phyloP scores from a whole-genome alignment of 1,140 invertebrate genomes.

The Drosophila tani region DNA sequence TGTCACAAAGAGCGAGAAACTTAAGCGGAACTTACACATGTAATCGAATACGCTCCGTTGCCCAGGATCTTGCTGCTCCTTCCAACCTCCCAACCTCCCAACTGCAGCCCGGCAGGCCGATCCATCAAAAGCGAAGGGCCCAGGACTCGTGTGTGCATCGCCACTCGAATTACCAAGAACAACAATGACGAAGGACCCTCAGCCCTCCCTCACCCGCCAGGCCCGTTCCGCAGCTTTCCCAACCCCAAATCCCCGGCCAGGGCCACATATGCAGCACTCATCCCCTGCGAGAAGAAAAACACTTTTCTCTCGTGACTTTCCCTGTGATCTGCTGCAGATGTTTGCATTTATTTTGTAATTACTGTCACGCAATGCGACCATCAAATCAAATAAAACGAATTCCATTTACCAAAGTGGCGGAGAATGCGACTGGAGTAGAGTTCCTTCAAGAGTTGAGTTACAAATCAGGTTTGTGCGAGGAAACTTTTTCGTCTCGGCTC shows the following conservation, averaged over 20 bases:
- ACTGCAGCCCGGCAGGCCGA: conserved; percentile 67
- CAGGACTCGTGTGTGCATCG: conserved; percentile 42
- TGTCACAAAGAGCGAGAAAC: conserved; percentile 67
- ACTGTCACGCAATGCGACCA: conserved; percentile 81
- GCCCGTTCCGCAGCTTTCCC: conserved; percentile 8
- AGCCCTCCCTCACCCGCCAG: conserved; percentile 28
- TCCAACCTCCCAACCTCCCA: conserved; percentile 12
- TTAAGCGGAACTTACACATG: conserved; percentile 76
- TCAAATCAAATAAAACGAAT: conserved; percentile 80
- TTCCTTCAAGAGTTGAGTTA: conserved; percentile 33
- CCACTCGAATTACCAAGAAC: conserved; percentile 72
- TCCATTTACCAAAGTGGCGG: conserved; percentile 42
- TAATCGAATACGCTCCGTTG: conserved; percentile 63
- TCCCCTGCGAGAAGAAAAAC: conserved; percentile 29
- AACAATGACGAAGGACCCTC: conserved; percentile 36
- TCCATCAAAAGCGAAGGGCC: conserved; percentile 63
- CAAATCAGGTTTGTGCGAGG: conserved; percentile 6
- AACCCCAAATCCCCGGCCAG: background rate
- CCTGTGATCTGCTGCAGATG: conserved; percentile 72
- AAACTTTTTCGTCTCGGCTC: conserved; percentile 6
- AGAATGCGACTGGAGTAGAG: conserved; percentile 26
- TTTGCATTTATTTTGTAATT: conserved; percentile 83
- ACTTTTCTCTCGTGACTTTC: conserved; percentile 42
- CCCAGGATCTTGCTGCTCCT: background rate
- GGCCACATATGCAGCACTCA: conserved; percentile 22